Evolutionary conservation across 2,113 vertebrate species (phyloP).

Genomic region (Chrysochloris asiatica): DNA sequence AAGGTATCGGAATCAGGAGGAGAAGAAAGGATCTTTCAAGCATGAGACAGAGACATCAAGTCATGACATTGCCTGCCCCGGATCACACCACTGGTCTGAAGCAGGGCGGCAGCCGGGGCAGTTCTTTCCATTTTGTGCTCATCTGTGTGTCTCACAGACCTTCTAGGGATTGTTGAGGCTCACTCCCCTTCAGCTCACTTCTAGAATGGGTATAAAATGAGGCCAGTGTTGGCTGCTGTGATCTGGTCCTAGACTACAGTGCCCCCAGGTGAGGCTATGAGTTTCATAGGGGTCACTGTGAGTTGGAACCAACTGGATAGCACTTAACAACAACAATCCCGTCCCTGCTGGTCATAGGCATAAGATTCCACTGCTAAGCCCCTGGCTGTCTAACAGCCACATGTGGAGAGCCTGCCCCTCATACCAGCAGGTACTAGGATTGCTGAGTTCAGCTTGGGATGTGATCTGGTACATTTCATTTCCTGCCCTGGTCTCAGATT

Average conservation of each 20-base stretch:
- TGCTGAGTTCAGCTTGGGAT: background rate
- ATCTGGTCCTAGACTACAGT: background rate
- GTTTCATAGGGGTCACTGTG: no score
- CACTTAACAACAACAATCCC: no score
- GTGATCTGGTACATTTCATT: background rate
- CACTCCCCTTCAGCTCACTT: background rate
- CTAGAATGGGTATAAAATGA: background rate
- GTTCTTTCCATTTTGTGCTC: background rate
- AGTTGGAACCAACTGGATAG: no score
- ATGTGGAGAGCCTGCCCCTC: background rate
- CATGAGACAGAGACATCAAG: background rate
- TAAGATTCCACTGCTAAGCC: background rate
- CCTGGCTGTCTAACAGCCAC: background rate
- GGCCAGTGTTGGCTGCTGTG: background rate
- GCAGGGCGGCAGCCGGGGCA: background rate
- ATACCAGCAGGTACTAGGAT: background rate
- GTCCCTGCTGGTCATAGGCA: background rate
- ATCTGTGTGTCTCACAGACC: background rate
- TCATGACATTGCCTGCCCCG: background rate
- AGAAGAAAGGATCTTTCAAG: background rate
- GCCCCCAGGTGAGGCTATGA: background rate
- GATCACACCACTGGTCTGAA: background rate
- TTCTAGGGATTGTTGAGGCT: background rate
- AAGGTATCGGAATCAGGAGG: background rate
- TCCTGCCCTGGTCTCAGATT: background rate